Conservation (phyloP, 2,888 invertebrate genomes). For the Therioaphis trifolii region DNA sequence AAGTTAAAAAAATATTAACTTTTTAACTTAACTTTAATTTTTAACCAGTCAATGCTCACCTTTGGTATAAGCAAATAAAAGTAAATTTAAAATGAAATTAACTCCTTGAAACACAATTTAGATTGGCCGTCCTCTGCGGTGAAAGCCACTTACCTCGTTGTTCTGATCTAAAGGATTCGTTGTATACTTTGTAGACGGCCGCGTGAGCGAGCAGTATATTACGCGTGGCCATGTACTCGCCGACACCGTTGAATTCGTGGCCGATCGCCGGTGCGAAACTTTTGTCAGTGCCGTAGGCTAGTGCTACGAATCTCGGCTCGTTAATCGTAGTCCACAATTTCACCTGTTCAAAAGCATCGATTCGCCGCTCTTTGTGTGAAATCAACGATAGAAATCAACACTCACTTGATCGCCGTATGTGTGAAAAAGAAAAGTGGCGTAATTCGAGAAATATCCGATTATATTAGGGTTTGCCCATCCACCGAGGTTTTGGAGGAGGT, state of each 20-base stretch:
- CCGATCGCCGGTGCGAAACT: not conserved
- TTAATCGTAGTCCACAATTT: slow-evolving; percentile 78
- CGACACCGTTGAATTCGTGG: slow-evolving; percentile 71
- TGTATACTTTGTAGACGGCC: slow-evolving; percentile 74
- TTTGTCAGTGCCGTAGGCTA: slow-evolving; percentile 65
- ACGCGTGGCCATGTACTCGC: slow-evolving; percentile 75
- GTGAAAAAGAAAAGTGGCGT: slow-evolving; percentile 72
- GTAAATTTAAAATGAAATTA: no score
- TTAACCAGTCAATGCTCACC: no score
- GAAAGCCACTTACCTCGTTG: slow-evolving; percentile 68
- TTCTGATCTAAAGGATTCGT: slow-evolving; percentile 71
- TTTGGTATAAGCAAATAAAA: no score
- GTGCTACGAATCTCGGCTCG: slow-evolving; percentile 70
- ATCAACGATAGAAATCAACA: no score
- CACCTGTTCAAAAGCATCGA: slow-evolving; percentile 66
- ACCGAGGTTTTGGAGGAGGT: slow-evolving; percentile 71
- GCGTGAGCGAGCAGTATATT: slow-evolving; percentile 77
- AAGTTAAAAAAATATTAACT: no score
- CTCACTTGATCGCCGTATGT: slow-evolving; percentile 71
- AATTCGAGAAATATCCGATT: slow-evolving; percentile 75
- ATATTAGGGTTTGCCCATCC: slow-evolving; percentile 78
- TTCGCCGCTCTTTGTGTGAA: no score
- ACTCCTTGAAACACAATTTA: no score
- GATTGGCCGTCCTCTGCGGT: no score
- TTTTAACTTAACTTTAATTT: no score